phyloP scores from a whole-genome alignment of 2,888 invertebrate species.

The Euphydryas editha region DNA sequence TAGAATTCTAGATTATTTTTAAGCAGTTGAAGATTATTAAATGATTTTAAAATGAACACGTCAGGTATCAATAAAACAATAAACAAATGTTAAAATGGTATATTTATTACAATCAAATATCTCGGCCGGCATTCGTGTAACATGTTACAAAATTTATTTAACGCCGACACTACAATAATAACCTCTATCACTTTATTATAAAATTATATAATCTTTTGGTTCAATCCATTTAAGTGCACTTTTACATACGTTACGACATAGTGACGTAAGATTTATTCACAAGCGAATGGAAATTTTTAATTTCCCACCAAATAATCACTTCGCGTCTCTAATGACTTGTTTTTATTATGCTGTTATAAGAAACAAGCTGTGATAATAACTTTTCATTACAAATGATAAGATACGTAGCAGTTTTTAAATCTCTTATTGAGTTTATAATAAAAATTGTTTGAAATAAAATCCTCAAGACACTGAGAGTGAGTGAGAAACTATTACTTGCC shows the following conservation, averaged over 20 bases:
- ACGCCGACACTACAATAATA: slow-evolving; percentile 67
- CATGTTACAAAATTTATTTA: slow-evolving; percentile 77
- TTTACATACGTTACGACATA: slow-evolving; percentile 70
- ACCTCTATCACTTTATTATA: slow-evolving; percentile 79
- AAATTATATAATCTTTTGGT: slow-evolving; percentile 84
- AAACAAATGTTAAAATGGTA: slow-evolving; percentile 80
- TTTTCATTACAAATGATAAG: not conserved
- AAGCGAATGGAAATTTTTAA: slow-evolving; percentile 71
- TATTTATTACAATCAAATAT: slow-evolving; percentile 83
- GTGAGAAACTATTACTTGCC: not conserved
- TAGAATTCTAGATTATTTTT: too few relatives aligned
- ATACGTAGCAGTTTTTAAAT: not conserved
- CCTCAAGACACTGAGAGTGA: too few relatives aligned
- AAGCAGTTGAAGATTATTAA: not conserved
- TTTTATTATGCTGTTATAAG: slow-evolving; percentile 31
- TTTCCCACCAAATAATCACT: slow-evolving; percentile 56
- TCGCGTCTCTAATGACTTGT: slow-evolving; percentile 37
- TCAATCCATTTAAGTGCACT: slow-evolving; percentile 82
- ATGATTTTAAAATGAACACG: not conserved
- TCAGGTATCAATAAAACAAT: slow-evolving; percentile 57
- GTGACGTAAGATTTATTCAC: slow-evolving; percentile 66
- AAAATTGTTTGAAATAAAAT: too few relatives aligned
- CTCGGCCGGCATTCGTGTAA: slow-evolving; percentile 68
- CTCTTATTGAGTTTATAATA: not conserved
- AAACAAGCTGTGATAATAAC: slow-evolving; percentile 22